phyloP scores from a whole-genome alignment of 2,113 vertebrate genomes.

The Sylvietta virens region DNA sequence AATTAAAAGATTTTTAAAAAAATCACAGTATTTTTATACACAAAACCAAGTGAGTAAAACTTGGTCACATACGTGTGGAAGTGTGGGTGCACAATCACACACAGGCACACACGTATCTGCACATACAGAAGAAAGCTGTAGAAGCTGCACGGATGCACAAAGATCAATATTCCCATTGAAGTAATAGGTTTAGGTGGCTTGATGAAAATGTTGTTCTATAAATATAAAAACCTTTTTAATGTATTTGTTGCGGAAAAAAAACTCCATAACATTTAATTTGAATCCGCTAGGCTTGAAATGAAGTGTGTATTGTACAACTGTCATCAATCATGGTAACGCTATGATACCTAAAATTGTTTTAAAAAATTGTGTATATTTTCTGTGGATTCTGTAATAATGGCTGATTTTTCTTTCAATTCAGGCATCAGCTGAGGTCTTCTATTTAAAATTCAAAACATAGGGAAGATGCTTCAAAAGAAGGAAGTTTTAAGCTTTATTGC shows the following conservation, averaged over 20 bases:
- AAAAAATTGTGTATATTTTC: neutral
- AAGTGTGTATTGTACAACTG: neutral
- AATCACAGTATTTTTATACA: neutral
- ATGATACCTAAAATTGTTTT: neutral
- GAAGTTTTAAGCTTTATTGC: neutral
- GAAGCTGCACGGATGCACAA: neutral
- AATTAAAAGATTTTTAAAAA: neutral
- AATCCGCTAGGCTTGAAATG: neutral
- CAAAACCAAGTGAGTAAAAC: neutral
- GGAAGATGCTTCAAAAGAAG: neutral
- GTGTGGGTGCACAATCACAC: rapidly evolving
- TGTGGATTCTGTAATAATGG: neutral
- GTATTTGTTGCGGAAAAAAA: neutral
- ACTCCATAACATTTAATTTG: neutral
- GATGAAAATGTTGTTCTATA: neutral
- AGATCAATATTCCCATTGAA: neutral
- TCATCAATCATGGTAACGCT: neutral
- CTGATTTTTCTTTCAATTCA: neutral
- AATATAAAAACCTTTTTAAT: neutral
- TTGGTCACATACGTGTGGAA: neutral
- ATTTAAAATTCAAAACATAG: neutral
- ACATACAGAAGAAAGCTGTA: neutral
- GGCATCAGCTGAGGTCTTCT: neutral
- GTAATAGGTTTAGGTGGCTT: neutral
- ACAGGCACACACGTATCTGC: rapidly evolving